Conservation (phyloP, 2,888 invertebrate genomes). For the Hydraecia micacea region DNA sequence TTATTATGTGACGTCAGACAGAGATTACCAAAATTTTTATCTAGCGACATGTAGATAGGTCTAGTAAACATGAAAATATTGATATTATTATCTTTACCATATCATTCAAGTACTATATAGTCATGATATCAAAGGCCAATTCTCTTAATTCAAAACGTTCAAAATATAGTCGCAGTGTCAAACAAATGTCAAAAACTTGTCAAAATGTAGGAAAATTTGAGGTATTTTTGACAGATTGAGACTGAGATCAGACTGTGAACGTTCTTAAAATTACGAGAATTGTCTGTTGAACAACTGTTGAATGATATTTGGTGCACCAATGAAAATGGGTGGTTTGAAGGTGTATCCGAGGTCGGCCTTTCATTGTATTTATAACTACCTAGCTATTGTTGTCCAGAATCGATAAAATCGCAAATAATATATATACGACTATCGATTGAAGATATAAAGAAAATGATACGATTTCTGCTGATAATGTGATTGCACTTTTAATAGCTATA, state of each 20-base stretch:
- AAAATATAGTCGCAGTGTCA: no score
- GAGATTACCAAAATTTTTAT: constrained; percentile 14
- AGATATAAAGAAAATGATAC: not conserved
- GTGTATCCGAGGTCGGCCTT: not conserved
- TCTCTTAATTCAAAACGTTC: no score
- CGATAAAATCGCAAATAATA: not conserved
- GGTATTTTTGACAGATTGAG: no score
- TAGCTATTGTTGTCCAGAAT: not conserved
- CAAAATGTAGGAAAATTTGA: no score
- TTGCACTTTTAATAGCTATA: constrained; percentile 1
- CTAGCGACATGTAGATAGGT: not conserved
- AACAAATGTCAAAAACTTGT: no score
- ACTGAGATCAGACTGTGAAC: no score
- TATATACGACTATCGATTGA: not conserved
- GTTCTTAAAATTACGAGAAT: no score
- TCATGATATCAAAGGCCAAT: no score
- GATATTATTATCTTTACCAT: not conserved
- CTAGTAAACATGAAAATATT: not conserved
- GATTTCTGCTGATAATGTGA: not conserved
- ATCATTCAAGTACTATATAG: not conserved
- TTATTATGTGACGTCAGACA: constrained; percentile 21
- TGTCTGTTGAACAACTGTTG: no score
- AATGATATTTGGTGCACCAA: not conserved
- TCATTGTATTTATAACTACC: not conserved
- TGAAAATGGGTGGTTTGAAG: not conserved